Percentiles rank a stretch among this genome's conserved stretches.
These are phyloP conservation scores for Sturnus vulgaris DNA, from an alignment of 2,113 vertebrate genomes.

Conservation along the genomic window DNA sequence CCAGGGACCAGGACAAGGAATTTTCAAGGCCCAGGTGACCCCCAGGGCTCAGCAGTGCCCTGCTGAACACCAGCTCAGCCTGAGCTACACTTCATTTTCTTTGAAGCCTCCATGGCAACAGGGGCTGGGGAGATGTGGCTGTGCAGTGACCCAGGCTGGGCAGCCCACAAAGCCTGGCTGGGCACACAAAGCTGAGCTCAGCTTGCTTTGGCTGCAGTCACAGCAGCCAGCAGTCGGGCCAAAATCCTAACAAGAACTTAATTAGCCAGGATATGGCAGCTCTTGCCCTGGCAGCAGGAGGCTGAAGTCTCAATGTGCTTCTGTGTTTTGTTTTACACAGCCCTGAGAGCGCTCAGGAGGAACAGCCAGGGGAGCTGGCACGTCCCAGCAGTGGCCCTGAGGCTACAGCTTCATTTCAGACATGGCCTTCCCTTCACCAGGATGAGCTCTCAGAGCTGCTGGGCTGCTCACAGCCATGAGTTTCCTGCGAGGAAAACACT, in stretches of 20 bases:
- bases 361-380: background rate
- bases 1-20: background rate
- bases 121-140: background rate
- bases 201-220: background rate
- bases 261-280: constrained; percentile 23
- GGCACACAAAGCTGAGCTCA: constrained; percentile 20
- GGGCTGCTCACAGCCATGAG: background rate
- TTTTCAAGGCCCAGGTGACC: background rate
- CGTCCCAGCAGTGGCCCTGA: rapidly evolving
- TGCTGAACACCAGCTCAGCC: constrained; percentile 6
- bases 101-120: constrained; percentile 17
- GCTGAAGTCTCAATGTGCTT: background rate
- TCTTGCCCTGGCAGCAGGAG: constrained; percentile 27
- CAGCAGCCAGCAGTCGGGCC: background rate
- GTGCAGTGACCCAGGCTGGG: constrained; percentile 23
- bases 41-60: background rate
- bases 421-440: background rate
- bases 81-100: constrained; percentile 18
- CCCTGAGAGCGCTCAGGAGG: background rate
- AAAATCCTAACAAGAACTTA: constrained; percentile 43
- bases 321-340: background rate
- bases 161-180: constrained; percentile 19
- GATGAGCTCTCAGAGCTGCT: background rate
- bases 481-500: rapidly evolving
- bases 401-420: background rate